Percentiles rank a stretch among this genome's conserved stretches.
These are phyloP conservation scores for Exephanes ischioxanthus DNA, from an alignment of 2,888 invertebrate genomes.

Conservation along the genomic window DNA sequence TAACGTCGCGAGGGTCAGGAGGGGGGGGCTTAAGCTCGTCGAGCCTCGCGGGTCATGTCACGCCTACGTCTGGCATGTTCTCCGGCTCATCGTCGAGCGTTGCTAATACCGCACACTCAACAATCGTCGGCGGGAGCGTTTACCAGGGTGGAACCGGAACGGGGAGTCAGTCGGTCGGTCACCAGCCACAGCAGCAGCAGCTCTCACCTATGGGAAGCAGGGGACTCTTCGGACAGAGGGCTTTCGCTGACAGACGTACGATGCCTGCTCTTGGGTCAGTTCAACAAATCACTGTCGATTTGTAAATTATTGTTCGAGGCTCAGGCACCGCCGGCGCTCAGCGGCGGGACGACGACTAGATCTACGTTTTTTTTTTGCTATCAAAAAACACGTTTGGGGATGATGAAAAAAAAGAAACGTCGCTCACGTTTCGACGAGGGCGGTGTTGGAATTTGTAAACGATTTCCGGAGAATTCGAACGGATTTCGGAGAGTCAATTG, in stretches of 20 bases:
- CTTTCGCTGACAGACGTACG: slow-evolving; percentile 91
- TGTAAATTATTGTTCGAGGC: neutral
- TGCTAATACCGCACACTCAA: slow-evolving; percentile 81
- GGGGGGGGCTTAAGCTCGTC: slow-evolving; percentile 87
- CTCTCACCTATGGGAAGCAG: slow-evolving; percentile 87
- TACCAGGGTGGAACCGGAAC: slow-evolving; percentile 82
- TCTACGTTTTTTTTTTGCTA: neutral
- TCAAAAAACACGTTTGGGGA: neutral
- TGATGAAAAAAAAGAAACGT: neutral
- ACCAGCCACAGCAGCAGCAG: slow-evolving; percentile 86
- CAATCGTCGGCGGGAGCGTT: slow-evolving; percentile 83
- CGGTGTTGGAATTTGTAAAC: neutral
- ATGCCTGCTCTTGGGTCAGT: slow-evolving; percentile 87
- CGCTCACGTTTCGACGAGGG: neutral
- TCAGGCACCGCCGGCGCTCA: neutral
- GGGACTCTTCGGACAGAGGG: slow-evolving; percentile 92
- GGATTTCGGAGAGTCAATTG: neutral
- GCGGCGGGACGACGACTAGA: neutral
- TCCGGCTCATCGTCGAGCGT: slow-evolving; percentile 85
- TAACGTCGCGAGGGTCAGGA: slow-evolving; percentile 89
- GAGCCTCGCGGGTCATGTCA: slow-evolving; percentile 91
- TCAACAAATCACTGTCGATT: slow-evolving; percentile 47
- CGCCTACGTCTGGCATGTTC: slow-evolving; percentile 90
- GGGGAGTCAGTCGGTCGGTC: slow-evolving; percentile 81
- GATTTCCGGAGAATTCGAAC: neutral